Percentiles rank a stretch among this genome's conserved stretches.
Conservation (phyloP, 1,140 invertebrate genomes). For the Tachypleus tridentatus region DNA sequence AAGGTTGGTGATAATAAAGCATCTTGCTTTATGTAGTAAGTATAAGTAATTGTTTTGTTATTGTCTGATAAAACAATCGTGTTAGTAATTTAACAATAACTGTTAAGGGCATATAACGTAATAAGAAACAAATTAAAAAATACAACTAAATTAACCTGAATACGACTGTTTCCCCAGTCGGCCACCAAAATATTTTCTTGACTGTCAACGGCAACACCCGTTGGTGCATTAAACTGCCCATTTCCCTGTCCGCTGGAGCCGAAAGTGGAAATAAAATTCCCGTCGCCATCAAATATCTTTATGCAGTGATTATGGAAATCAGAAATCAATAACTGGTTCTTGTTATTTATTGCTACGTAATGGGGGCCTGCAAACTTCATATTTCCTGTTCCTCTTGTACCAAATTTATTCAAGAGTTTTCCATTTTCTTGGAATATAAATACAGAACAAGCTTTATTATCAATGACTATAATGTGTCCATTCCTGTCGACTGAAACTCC, state of each 20-base stretch:
- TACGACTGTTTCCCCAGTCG: conserved; percentile 27
- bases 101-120: too few relatives aligned
- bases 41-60: too few relatives aligned
- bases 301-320: conserved; percentile 83
- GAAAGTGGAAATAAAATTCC: conserved; percentile 38
- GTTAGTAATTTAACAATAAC: too few relatives aligned
- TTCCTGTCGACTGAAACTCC: conserved; percentile 77
- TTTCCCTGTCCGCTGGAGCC: conserved; percentile 37
- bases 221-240: conserved; percentile 46
- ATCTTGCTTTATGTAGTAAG: too few relatives aligned
- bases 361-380: conserved; percentile 47
- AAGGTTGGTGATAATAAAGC: too few relatives aligned
- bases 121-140: neutral
- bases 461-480: conserved; percentile 63
- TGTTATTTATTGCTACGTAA: conserved; percentile 42
- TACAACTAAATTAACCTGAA: conserved; percentile 11
- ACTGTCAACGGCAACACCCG: conserved; percentile 45
- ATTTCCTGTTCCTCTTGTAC: conserved; percentile 32
- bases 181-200: conserved; percentile 47
- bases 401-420: conserved; percentile 30
- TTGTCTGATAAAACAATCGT: too few relatives aligned
- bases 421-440: conserved; percentile 41
- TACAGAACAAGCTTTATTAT: conserved; percentile 44
- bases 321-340: conserved; percentile 49
- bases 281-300: conserved; percentile 38